Percentiles rank a stretch among this genome's conserved stretches.
phyloP scores from a whole-genome alignment of 2,113 vertebrate species.

The Trinectes maculatus region DNA sequence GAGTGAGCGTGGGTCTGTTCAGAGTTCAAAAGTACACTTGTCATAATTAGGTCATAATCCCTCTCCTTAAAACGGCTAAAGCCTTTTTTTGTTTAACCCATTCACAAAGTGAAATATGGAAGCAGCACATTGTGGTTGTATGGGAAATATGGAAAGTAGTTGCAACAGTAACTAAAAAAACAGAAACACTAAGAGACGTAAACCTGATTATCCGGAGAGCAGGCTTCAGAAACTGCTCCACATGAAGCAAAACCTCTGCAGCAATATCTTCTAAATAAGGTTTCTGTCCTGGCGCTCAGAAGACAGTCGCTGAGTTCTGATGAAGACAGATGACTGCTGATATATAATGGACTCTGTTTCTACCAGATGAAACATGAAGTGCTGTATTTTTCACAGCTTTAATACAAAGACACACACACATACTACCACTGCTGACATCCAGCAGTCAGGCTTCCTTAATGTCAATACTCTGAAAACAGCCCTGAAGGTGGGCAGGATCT shows the following conservation, averaged over 20 bases:
- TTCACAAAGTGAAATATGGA: background rate
- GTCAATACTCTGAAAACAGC: constrained; percentile 23
- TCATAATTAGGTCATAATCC: background rate
- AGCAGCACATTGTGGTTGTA: no score
- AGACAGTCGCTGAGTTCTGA: background rate
- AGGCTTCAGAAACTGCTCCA: background rate
- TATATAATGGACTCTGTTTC: background rate
- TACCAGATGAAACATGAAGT: constrained; percentile 1
- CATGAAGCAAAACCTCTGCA: background rate
- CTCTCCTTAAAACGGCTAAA: background rate
- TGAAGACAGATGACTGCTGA: background rate
- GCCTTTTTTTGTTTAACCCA: background rate
- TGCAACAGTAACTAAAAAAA: background rate
- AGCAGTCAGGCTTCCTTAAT: constrained; percentile 22
- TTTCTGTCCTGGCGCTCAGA: background rate
- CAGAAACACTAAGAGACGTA: background rate
- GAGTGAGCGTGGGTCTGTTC: background rate
- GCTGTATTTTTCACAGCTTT: background rate
- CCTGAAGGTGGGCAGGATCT: constrained; percentile 32
- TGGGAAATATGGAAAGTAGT: no score
- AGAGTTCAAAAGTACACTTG: background rate
- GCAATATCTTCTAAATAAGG: background rate
- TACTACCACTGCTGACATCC: background rate
- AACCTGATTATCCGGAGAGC: background rate
- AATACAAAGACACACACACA: background rate